Conservation (phyloP, 1,140 invertebrate genomes). For the Meloidogyne floridensis region DNA sequence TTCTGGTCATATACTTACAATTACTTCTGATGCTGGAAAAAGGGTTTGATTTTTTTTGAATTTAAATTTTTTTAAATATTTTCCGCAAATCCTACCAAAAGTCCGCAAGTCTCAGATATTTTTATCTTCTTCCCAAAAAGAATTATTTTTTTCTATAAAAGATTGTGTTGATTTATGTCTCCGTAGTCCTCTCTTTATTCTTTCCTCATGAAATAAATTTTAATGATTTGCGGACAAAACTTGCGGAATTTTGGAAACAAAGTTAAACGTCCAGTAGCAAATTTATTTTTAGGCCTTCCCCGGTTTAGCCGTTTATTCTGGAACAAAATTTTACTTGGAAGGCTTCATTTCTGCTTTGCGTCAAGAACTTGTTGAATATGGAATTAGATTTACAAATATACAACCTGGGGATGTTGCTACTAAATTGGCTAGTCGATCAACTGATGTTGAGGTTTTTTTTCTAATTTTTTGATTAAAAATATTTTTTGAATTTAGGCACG, state of each 20-base stretch:
- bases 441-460: slow-evolving; percentile 66
- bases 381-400: slow-evolving; percentile 67
- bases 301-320: slow-evolving; percentile 68
- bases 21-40: slow-evolving; percentile 68
- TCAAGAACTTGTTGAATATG: slow-evolving; percentile 65
- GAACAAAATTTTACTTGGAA: slow-evolving; percentile 69
- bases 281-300: slow-evolving; percentile 66
- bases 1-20: slow-evolving; percentile 68
- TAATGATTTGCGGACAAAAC: neutral
- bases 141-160: no score
- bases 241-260: no score
- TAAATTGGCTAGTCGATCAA: slow-evolving; percentile 64
- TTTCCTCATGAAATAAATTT: no score
- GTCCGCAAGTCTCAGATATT: no score
- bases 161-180: no score
- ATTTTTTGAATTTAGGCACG: slow-evolving; percentile 42
- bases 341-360: slow-evolving; percentile 68
- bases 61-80: neutral
- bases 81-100: no score
- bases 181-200: no score
- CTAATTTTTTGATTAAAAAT: neutral
- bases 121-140: no score
- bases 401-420: slow-evolving; percentile 69
- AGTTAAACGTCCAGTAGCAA: no score
- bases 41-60: slow-evolving; percentile 52